Conservation (phyloP, 2,888 invertebrate species). For the Drosophila anceps region DNA sequence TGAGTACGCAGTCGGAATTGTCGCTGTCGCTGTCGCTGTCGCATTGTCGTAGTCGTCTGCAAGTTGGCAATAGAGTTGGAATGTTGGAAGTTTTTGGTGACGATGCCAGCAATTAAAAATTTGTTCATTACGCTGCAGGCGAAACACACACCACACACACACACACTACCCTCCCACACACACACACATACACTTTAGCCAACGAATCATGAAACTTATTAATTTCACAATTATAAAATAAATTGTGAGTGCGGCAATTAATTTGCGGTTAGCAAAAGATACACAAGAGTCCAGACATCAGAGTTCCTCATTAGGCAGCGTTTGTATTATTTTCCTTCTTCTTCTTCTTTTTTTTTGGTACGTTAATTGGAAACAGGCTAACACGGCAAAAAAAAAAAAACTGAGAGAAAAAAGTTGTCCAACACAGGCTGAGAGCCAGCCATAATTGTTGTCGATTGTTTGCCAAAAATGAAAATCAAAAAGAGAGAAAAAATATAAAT, state of each 20-base stretch:
- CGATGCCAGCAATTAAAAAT: constrained; percentile 65
- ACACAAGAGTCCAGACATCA: constrained; percentile 33
- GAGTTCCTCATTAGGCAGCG: constrained; percentile 64
- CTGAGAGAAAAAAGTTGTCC: constrained; percentile 7
- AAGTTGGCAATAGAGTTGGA: constrained; percentile 48
- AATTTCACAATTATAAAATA: constrained; percentile 76
- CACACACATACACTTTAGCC: constrained; percentile 9
- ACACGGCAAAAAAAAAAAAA: constrained; percentile 22
- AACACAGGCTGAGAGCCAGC: constrained; percentile 32
- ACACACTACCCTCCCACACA: not conserved
- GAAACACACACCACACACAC: not conserved
- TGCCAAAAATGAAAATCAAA: constrained; percentile 43
- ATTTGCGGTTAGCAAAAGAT: constrained; percentile 71
- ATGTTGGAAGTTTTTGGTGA: constrained; percentile 21
- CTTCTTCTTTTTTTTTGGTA: constrained; percentile 23
- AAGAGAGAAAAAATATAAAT: constrained; percentile 19
- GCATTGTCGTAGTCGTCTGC: constrained; percentile 34
- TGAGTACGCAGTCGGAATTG: constrained; percentile 51
- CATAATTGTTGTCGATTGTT: constrained; percentile 69
- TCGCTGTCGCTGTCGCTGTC: constrained; percentile 23
- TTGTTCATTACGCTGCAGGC: constrained; percentile 36
- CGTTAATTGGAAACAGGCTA: constrained; percentile 67
- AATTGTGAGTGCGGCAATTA: constrained; percentile 74
- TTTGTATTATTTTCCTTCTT: constrained; percentile 50
- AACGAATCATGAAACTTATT: constrained; percentile 66